Evolutionary conservation across 2,797 vertebrate species (phyloP), one percentile per base, ranked within the genome.

Genomic region (Neosilurus mollespiculum): DNA sequence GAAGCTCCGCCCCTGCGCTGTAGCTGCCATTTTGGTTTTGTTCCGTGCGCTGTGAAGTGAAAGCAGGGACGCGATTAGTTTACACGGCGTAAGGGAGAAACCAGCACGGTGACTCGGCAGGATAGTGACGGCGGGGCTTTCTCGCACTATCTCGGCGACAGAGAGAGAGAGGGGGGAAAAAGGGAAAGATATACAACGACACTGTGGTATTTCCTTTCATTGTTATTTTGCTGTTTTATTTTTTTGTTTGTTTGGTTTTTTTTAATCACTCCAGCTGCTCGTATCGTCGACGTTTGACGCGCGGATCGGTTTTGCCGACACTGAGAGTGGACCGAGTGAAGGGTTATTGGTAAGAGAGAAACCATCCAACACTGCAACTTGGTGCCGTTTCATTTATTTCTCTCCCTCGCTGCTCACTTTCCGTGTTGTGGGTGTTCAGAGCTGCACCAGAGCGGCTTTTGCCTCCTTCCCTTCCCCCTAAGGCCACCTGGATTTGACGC

Each of bases 11-110:
- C 94, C 90, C 91, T 93, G 90, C 90, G 89, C 88, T 73, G 87
- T 78, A 91, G 91, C 94, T 95, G 95, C 95, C 95, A 96, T 96
- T 95, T 96, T 96, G 95, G 94, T 95, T 96, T 96, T 95, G 95
- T 96, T 95, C 94, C 91, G 93, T 94, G 91, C 91, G 90, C 93
- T 91, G 93, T 91, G 93, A 93, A 90, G 87, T 91, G 90, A 93
- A 94, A 90, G 91, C 92, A 91, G 92, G 89, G 92, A 85, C 92
- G 92, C 92, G 91, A 90, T 88, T 89, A 81, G 90, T 92, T 92
- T 73, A 89, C 81, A 86, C 90, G 89, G 90, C 86, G 87, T 83
- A 85, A 85, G 86, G 71, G 88, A 81, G 86, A 90, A 87, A 89
- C 91, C 89, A 87, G 91, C 92, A 88, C 90, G 93, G 95, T 96